These are phyloP conservation scores for Chymomyza amoena DNA, from an alignment of 2,888 invertebrate genomes.

Conservation along the genomic window DNA sequence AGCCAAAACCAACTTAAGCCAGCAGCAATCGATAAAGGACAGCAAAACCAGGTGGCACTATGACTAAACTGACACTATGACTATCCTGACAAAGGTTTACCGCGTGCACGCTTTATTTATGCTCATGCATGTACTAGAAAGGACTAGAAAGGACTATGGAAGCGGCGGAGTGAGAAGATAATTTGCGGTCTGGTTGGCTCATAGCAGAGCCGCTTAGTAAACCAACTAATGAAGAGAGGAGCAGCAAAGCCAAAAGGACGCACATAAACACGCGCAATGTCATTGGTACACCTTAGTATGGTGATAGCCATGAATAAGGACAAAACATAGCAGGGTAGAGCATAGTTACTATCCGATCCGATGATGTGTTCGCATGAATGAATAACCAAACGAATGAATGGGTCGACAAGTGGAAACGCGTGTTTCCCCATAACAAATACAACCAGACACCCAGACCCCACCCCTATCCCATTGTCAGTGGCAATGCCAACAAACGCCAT, in stretches of 20 bases:
- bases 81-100: neutral
- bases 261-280: neutral
- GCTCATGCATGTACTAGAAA: neutral
- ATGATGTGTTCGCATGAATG: conserved; percentile 26
- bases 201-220: neutral
- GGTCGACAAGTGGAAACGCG: neutral
- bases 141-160: neutral
- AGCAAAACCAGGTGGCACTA: conserved; percentile 9
- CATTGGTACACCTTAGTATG: neutral
- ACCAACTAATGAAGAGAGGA: neutral
- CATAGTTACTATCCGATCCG: neutral
- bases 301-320: neutral
- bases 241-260: neutral
- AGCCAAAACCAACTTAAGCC: conserved; percentile 28
- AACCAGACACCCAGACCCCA: too few relatives aligned
- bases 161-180: neutral
- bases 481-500: neutral
- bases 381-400: conserved; percentile 31
- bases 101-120: neutral
- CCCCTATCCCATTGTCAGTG: neutral
- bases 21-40: conserved; percentile 50
- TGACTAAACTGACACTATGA: too few relatives aligned
- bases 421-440: neutral
- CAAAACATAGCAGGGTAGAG: neutral
- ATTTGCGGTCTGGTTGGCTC: neutral